Conservation (phyloP, 2,888 invertebrate genomes). For the Lycophotia porphyrea region DNA sequence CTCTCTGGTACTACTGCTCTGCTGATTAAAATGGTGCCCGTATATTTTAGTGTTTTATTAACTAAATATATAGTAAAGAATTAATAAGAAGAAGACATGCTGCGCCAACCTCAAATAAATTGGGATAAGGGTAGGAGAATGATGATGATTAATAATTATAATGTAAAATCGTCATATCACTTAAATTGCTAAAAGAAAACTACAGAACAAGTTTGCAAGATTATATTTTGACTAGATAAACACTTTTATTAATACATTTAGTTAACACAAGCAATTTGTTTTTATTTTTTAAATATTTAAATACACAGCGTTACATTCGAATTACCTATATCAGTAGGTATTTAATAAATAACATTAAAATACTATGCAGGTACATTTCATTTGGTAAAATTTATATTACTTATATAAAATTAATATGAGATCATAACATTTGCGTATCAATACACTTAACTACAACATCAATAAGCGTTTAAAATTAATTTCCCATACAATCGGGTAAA, state of each 20-base stretch:
- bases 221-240: slow-evolving; percentile 39
- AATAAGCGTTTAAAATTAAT: not conserved
- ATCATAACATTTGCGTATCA: slow-evolving; percentile 15
- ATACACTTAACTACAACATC: not conserved
- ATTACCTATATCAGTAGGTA: not conserved
- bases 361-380: slow-evolving; percentile 37
- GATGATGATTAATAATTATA: not conserved
- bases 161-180: not conserved
- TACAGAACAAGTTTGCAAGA: slow-evolving; percentile 1
- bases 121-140: too few relatives aligned
- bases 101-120: too few relatives aligned
- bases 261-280: not conserved
- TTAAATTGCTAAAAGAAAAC: slow-evolving; percentile 14
- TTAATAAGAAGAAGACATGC: too few relatives aligned
- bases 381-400: slow-evolving; percentile 20
- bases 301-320: not conserved
- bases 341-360: not conserved
- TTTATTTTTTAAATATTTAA: not conserved
- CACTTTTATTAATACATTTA: slow-evolving; percentile 1
- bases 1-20: too few relatives aligned
- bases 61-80: too few relatives aligned
- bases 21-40: too few relatives aligned
- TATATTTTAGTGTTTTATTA: too few relatives aligned
- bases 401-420: slow-evolving; percentile 15
- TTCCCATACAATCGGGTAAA: slow-evolving; percentile 14